Evolutionary conservation across 1,140 invertebrate species (phyloP).

Genomic region (Meloidogyne floridensis): DNA sequence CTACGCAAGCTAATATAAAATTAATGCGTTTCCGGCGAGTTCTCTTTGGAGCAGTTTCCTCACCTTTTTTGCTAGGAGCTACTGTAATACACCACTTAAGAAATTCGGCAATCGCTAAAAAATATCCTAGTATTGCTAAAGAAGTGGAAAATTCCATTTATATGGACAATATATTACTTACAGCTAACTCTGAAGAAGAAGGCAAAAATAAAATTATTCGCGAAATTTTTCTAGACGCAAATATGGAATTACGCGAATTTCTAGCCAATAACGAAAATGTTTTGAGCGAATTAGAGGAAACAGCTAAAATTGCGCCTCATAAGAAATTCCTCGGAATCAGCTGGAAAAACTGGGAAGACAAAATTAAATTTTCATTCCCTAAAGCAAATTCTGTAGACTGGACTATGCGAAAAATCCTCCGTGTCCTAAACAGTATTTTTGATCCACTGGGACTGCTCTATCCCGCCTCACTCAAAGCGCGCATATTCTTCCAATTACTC

Average conservation of each 20-base stretch:
- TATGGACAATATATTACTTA: slow-evolving; percentile 25
- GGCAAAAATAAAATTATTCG: slow-evolving; percentile 11
- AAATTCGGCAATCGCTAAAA: slow-evolving; percentile 5
- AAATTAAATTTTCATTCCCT: slow-evolving; percentile 30
- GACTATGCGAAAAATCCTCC: slow-evolving; percentile 25
- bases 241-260: slow-evolving; percentile 29
- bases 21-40: slow-evolving; percentile 26
- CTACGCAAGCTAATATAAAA: slow-evolving; percentile 1
- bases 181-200: neutral
- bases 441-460: slow-evolving; percentile 18
- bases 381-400: neutral
- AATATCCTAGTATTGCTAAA: neutral
- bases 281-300: slow-evolving; percentile 12
- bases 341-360: slow-evolving; percentile 3
- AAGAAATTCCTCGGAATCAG: slow-evolving; percentile 15
- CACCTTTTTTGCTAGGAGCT: neutral
- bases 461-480: slow-evolving; percentile 15
- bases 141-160: slow-evolving; percentile 21
- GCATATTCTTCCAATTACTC: slow-evolving; percentile 22
- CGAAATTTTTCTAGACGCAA: slow-evolving; percentile 21
- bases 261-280: slow-evolving; percentile 22
- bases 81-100: slow-evolving; percentile 16
- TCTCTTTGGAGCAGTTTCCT: slow-evolving; percentile 18
- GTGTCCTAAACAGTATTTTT: neutral
- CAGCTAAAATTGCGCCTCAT: neutral